Conservation (phyloP, 2,888 invertebrate genomes). For the Eustalomyia histrio region DNA sequence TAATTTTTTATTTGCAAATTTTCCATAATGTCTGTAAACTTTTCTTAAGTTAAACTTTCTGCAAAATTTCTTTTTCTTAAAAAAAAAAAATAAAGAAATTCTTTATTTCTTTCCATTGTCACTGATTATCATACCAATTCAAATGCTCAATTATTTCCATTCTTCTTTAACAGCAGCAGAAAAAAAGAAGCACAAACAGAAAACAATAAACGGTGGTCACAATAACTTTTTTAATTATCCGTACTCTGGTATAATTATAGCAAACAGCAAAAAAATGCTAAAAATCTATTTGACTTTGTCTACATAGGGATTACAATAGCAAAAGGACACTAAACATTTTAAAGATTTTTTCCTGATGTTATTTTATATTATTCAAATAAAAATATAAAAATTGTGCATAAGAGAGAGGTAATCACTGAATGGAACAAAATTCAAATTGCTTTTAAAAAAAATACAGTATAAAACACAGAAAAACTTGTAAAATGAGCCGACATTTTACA, state of each 20-base stretch:
- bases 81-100: background rate
- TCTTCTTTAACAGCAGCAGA: slow-evolving; percentile 9
- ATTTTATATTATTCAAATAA: slow-evolving; percentile 37
- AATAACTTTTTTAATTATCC: slow-evolving; percentile 67
- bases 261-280: slow-evolving; percentile 41
- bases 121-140: slow-evolving; percentile 45
- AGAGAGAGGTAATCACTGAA: slow-evolving; percentile 63
- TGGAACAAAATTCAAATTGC: slow-evolving; percentile 63
- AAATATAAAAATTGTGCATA: slow-evolving; percentile 17
- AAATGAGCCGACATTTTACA: slow-evolving; percentile 57
- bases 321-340: slow-evolving; percentile 49
- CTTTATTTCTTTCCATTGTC: slow-evolving; percentile 10
- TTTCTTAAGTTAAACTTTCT: slow-evolving; percentile 20
- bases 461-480: slow-evolving; percentile 24
- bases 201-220: slow-evolving; percentile 55
- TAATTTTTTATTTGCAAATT: background rate
- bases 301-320: slow-evolving; percentile 58
- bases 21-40: slow-evolving; percentile 51
- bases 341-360: slow-evolving; percentile 47
- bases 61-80: background rate
- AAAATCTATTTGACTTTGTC: slow-evolving; percentile 59
- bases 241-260: slow-evolving; percentile 61
- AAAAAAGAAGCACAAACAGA: slow-evolving; percentile 35
- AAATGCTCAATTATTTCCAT: slow-evolving; percentile 55
- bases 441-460: slow-evolving; percentile 33